Evolutionary conservation across 2,888 invertebrate genomes (phyloP).

Genomic region (Iselma pallidipennis): DNA sequence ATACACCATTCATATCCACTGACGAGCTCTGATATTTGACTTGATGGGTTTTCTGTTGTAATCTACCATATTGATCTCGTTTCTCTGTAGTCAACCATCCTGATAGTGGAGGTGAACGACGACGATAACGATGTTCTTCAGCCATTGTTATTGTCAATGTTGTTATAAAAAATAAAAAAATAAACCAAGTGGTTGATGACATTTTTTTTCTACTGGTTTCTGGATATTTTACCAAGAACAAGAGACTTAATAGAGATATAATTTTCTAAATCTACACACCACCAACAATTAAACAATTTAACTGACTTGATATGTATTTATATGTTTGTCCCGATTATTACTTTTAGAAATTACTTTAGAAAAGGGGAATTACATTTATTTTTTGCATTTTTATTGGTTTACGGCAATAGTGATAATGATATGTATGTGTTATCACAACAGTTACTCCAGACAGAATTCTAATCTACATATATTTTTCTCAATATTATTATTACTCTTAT

Average conservation of each 20-base stretch:
- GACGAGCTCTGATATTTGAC: background rate
- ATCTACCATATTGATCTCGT: background rate
- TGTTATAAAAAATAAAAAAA: background rate
- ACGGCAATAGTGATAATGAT: background rate
- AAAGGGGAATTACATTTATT: background rate
- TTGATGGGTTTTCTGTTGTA: background rate
- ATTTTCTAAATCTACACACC: background rate
- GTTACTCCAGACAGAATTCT: background rate
- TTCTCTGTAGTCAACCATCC: background rate
- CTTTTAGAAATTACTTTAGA: background rate
- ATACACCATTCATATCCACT: background rate
- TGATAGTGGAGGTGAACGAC: too few relatives aligned
- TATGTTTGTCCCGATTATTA: background rate
- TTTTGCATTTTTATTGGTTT: background rate
- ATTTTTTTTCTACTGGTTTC: too few relatives aligned
- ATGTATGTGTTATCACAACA: background rate
- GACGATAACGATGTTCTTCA: background rate
- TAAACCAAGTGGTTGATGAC: background rate
- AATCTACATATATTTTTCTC: background rate
- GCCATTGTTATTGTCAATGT: background rate
- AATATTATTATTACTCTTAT: background rate
- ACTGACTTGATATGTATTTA: background rate
- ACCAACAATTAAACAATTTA: background rate
- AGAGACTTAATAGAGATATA: background rate
- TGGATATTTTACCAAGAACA: background rate